Base-by-base conservation (phyloP, 2,888 invertebrate genomes). In the Xanthorhoe designata region DNA sequence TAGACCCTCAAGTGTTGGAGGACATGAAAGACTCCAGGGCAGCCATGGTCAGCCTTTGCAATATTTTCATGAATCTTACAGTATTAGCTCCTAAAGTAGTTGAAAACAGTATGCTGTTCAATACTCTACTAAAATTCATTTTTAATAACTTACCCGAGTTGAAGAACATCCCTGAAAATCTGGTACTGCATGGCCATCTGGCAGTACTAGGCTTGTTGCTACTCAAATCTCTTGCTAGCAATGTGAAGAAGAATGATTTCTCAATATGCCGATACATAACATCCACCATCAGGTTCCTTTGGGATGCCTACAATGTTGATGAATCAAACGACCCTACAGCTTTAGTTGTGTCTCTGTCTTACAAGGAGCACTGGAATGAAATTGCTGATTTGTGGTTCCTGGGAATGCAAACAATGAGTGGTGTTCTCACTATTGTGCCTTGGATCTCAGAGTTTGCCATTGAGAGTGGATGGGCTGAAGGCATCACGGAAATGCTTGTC, bases 381-480 rank as follows among this genome's bases (percentile, higher is more conserved):
- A 94, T 98, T 66, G 97, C 96, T 84, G 98, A 98, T 81, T 90
- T 98, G 13, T 98, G 98, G 98, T 98, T 98, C 87, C 93, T 98
- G 69, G 98, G 98, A 19, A 98, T 98, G 97, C 98, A 98, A 86
- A 98, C 98, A 0, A 96, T 98, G 94, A 96, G 97, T 79, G 95
- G 96, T 38, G 96, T 98, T 0, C 88, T 98, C 49, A 95, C 97
- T 17, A 94, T 96, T 68, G 95, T 98, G 69, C 97, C 98, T 3
- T 98, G 98, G 98, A 96, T 98, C 70, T 97, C 97, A 0, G 97
- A 98, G 79, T 98, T 98, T 88, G 96, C 97, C 4, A 96, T 98
- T 68, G 98, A 98, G 79, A 98, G 98, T 83, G 98, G 98, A n/a
- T 98, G 98, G 98, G 97, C 97, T 3, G 96, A 97, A 83, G 98